A percentile compares a stretch with the other conserved stretches of the same genome.
These are phyloP conservation scores for Polypedilum vanderplanki DNA, from an alignment of 1,140 invertebrate genomes.

Conservation along the genomic window DNA sequence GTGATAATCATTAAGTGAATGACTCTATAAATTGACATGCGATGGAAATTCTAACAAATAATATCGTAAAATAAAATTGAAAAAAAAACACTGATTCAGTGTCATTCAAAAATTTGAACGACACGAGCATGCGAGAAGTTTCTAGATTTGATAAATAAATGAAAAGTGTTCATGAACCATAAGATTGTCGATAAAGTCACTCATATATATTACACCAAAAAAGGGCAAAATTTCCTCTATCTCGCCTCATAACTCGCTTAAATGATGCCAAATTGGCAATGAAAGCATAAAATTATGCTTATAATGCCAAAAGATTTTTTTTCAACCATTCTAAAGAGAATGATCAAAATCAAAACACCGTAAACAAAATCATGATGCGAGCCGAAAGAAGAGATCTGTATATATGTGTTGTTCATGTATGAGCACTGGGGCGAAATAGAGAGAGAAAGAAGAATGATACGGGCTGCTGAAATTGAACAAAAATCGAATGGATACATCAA, in stretches of 20 bases:
- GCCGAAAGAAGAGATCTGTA: background rate
- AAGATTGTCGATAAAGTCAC: slow-evolving; percentile 12
- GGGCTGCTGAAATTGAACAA: slow-evolving; percentile 24
- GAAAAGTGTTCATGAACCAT: background rate
- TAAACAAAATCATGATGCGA: slow-evolving; percentile 25
- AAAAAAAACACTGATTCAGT: background rate
- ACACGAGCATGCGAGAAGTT: slow-evolving; percentile 1
- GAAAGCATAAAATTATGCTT: slow-evolving; percentile 29
- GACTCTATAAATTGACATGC: slow-evolving; percentile 4
- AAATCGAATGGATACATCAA: slow-evolving; percentile 15
- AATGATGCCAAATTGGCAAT: slow-evolving; percentile 1
- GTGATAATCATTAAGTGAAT: background rate
- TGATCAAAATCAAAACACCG: slow-evolving; percentile 20
- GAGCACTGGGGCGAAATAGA: background rate
- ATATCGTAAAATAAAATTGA: background rate
- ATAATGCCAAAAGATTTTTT: slow-evolving; percentile 6
- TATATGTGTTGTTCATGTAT: background rate
- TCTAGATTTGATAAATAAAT: background rate
- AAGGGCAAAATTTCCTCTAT: background rate
- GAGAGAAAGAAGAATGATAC: background rate
- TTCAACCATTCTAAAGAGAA: background rate
- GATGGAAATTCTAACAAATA: background rate
- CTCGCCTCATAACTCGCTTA: slow-evolving; percentile 23
- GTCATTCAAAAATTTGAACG: slow-evolving; percentile 10
- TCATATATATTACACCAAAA: background rate